Evolutionary conservation across 2,113 vertebrate genomes (phyloP), one percentile per base, ranked within the genome.

Genomic region (Pandion haliaetus): DNA sequence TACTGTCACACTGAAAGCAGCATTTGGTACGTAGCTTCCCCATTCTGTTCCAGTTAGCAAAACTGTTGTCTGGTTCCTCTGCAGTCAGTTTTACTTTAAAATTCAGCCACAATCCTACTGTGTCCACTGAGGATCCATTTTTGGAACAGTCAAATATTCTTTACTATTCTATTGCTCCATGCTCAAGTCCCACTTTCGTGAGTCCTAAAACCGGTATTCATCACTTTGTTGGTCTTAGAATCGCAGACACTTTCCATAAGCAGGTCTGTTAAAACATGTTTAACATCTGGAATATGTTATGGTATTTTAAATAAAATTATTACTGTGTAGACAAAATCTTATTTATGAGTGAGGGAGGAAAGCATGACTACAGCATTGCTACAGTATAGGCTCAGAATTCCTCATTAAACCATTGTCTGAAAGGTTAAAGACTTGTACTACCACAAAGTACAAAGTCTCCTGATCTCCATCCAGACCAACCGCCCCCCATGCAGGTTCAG

Each of bases 91-190:
- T 85, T 82, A 50, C 74, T 90, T 94, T 59, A 94, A 85, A 95
- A 96, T 96, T 95, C 95, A 94, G 62, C 93, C 88, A 87, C 82
- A 77, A 73, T 86, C 59, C 76, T 78, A 42, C 82, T 47, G 29
- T 70, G 66, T 88, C 93, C 88, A 91, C 45, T 29, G 86, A 96
- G 82, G 74, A 40, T 59, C 67, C 96, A 96, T 94, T 96, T 96
- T 82, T 91, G 81, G 94, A 96, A 52, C 58, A 80, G n/a, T 66
- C 81, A 94, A 80, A 71, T 82, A 92, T n/a, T 93, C 71, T 79
- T 93, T 59, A 47, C 36, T 50, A 66, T 65, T 86, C 25, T 74
- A 40, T 5, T 70, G 66, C 55, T 91, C 86, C 45, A 36, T 1
- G 14, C 42, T 89, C 15, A 72, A 87, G 50, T 61, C 79, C 55